Evolutionary conservation across 2,113 vertebrate genomes (phyloP).

Genomic region (Chloropsis cyanopogon): DNA sequence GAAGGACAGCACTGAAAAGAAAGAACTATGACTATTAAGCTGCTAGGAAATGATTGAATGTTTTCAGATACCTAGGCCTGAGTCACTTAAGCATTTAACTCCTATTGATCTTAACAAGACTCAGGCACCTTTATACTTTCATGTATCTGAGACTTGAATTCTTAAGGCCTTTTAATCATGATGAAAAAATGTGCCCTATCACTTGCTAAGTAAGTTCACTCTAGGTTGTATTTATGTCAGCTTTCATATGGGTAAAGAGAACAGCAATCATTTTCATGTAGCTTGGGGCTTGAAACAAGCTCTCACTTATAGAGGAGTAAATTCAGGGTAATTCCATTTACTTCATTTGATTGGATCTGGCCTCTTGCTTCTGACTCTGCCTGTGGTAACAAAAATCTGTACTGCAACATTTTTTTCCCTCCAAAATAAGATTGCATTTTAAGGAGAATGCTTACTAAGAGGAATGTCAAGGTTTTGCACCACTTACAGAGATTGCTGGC

Average conservation of each 20-base stretch:
- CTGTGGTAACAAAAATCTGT: background rate
- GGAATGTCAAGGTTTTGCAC: background rate
- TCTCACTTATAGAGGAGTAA: slow-evolving; percentile 48
- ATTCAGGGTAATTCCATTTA: slow-evolving; percentile 45
- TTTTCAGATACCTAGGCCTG: background rate
- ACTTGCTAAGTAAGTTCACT: slow-evolving; percentile 31
- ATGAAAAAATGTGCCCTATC: background rate
- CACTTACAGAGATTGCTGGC: background rate
- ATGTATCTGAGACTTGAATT: background rate
- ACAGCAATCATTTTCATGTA: slow-evolving; percentile 27
- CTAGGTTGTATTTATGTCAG: slow-evolving; percentile 20
- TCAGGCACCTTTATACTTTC: background rate
- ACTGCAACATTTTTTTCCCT: background rate
- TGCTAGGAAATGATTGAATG: background rate
- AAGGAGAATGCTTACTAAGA: slow-evolving; percentile 2
- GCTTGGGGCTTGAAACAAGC: slow-evolving; percentile 39
- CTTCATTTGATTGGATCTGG: slow-evolving; percentile 42
- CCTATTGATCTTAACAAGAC: background rate
- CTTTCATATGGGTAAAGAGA: slow-evolving; percentile 31
- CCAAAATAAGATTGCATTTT: background rate
- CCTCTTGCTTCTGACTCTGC: background rate
- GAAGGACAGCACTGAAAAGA: background rate
- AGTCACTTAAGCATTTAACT: background rate
- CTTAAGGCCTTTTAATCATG: background rate
- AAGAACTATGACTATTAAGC: background rate